Base-by-base conservation (phyloP, 2,113 vertebrate genomes). In the Formicarius rufipectus region DNA sequence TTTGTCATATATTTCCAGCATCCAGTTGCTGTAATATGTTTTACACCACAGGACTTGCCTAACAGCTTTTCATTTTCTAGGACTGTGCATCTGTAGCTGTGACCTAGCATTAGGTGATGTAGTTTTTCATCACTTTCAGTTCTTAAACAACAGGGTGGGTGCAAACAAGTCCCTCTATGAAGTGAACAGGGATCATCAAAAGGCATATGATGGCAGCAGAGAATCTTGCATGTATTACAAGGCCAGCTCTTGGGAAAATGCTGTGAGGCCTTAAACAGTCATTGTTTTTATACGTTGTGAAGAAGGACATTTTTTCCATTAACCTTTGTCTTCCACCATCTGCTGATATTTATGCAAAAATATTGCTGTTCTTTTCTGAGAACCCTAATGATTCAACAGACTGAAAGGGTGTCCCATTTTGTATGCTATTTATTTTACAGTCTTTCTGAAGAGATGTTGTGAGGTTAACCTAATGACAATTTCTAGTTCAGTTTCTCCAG, bases 401-500 rank as follows among this genome's bases (percentile, higher is more conserved):
- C 21, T 78, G 31, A n/a, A 83, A 67, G 42, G 24, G 14, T 81
- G 44, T 44, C n/a, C 64, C 24, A 30, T 80, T 44, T 47, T 81
- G n/a, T 81, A 1, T 58, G 27, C 47, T 56, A 6, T 86, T 71
- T 83, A 42, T 66, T 81, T 85, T 81, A 9, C 42, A 87, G 56
- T 63, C 75, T 84, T 75, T 88, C 67, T 67, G 60, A 82, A 62
- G 76, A 89, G 59, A 39, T 90, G 62, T 66, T 94, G 47, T 44
- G 78, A 89, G 58, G 55, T 93, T 89, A 80, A 84, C 74, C 30
- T 84, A 92, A 91, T 90, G 86, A 89, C 66, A 77, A 33, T 72
- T 94, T 92, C 87, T 90, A 58, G 27, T 89, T 93, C 55, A 58
- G 88, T 84, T 92, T 94, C 80, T 93, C 19, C 64, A 42, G 55